Conservation (phyloP, 2,888 invertebrate species). For the Nephrocerus scutellatus region DNA sequence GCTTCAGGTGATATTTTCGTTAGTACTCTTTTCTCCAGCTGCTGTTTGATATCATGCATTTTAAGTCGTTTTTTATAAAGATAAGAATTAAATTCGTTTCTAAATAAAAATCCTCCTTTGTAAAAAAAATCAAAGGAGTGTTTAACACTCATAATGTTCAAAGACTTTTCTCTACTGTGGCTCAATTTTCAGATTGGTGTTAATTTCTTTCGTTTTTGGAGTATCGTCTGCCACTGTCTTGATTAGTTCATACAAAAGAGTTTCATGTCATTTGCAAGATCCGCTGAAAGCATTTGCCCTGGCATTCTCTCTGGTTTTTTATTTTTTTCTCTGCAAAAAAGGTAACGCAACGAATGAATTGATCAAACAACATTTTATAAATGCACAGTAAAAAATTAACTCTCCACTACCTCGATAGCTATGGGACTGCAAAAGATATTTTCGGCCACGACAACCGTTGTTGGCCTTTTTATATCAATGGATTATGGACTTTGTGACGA, state of each 20-base stretch:
- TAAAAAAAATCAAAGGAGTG: too few relatives aligned
- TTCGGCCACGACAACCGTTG: slow-evolving; percentile 55
- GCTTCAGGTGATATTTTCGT: too few relatives aligned
- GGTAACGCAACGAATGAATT: slow-evolving; percentile 45
- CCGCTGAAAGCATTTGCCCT: slow-evolving; percentile 55
- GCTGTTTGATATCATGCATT: too few relatives aligned
- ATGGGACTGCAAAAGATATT: slow-evolving; percentile 56
- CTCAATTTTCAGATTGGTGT: slow-evolving; percentile 26
- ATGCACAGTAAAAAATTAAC: not conserved
- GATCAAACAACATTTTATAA: not conserved
- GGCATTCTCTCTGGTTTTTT: slow-evolving; percentile 53
- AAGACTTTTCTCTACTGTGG: too few relatives aligned
- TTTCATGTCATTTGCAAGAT: slow-evolving; percentile 57
- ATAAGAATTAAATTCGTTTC: too few relatives aligned
- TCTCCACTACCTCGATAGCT: slow-evolving; percentile 38
- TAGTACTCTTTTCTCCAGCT: too few relatives aligned
- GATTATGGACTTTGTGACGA: slow-evolving; percentile 58
- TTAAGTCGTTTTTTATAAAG: too few relatives aligned
- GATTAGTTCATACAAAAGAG: slow-evolving; percentile 37
- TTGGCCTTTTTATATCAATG: slow-evolving; percentile 55
- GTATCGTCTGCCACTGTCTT: slow-evolving; percentile 26
- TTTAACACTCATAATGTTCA: too few relatives aligned
- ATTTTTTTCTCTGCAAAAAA: slow-evolving; percentile 56
- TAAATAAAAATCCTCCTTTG: too few relatives aligned
- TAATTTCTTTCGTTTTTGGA: slow-evolving; percentile 27